Percentiles rank a stretch among this genome's conserved stretches.
Conservation (phyloP, 2,797 vertebrate species). For the Antennarius maculatus region DNA sequence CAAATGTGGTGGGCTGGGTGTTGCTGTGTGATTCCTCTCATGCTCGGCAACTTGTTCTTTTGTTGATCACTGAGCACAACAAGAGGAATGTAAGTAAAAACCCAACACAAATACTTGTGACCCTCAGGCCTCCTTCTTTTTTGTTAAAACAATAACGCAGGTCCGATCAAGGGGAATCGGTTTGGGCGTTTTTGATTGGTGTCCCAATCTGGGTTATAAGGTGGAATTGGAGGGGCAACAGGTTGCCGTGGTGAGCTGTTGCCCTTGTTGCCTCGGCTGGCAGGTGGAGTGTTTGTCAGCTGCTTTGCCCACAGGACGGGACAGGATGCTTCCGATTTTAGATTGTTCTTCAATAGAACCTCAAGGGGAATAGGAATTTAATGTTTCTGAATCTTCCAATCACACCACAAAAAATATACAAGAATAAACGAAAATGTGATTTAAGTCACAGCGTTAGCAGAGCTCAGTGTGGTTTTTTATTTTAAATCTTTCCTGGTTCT, state of each 20-base stretch:
- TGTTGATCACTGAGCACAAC: constrained; percentile 38
- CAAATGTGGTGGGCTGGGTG: constrained; percentile 7
- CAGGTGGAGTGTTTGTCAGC: constrained; percentile 42
- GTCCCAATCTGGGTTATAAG: constrained; percentile 28
- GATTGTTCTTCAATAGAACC: constrained; percentile 16
- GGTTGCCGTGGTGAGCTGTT: constrained; percentile 22
- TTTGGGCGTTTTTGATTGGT: constrained; percentile 42
- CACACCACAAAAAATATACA: neutral
- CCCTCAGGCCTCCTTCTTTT: constrained; percentile 8
- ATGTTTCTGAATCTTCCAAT: constrained; percentile 10
- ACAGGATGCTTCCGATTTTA: constrained; percentile 10
- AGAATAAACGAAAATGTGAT: constrained; percentile 16
- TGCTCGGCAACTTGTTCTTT: constrained; percentile 11
- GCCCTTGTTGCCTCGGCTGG: constrained; percentile 46
- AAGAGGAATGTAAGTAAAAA: constrained; percentile 46
- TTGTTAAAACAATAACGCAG: constrained; percentile 12
- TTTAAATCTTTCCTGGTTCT: no score
- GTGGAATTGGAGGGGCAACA: constrained; percentile 19
- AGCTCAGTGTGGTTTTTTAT: constrained; percentile 26
- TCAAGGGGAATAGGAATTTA: neutral
- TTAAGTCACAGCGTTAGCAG: constrained; percentile 33
- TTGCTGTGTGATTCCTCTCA: constrained; percentile 17
- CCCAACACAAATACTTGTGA: constrained; percentile 10
- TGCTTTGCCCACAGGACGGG: constrained; percentile 32
- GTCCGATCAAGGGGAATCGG: neutral